phyloP scores from a whole-genome alignment of 2,888 invertebrate genomes.

The Catocala nupta region DNA sequence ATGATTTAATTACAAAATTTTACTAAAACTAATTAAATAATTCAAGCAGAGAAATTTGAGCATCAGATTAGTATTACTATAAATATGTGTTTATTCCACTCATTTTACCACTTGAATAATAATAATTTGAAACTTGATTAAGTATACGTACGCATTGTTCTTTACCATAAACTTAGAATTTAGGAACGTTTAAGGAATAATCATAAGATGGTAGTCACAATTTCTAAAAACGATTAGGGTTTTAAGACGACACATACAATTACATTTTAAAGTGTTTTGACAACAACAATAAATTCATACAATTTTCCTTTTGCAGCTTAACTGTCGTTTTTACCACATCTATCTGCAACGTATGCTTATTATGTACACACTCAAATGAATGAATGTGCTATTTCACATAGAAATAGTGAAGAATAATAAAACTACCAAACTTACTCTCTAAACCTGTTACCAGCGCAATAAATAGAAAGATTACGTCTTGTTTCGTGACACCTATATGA shows the following conservation, averaged over 20 bases:
- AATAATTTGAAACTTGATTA: conserved; percentile 75
- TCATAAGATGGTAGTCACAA: background rate
- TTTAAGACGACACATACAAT: background rate
- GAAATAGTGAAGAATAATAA: background rate
- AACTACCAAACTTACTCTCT: conserved; percentile 14
- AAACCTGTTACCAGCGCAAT: conserved; percentile 15
- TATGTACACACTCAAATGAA: conserved; percentile 13
- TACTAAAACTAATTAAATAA: conserved; percentile 67
- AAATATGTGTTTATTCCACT: conserved; percentile 63
- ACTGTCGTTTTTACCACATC: too few species aligned
- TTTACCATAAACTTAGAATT: conserved; percentile 11
- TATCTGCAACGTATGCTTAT: background rate
- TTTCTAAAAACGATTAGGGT: background rate
- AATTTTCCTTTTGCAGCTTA: background rate
- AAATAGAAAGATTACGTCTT: conserved; percentile 8
- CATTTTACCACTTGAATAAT: conserved; percentile 71
- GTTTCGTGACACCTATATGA: conserved; percentile 37
- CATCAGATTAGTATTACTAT: conserved; percentile 74
- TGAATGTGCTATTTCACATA: background rate
- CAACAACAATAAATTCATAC: conserved; percentile 8
- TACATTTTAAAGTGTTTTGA: background rate
- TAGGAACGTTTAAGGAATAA: conserved; percentile 28
- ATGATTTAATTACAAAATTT: conserved; percentile 63
- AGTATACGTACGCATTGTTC: background rate
- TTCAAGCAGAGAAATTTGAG: conserved; percentile 81